phyloP scores from a whole-genome alignment of 2,888 invertebrate species.

The Mimachlamys varia region DNA sequence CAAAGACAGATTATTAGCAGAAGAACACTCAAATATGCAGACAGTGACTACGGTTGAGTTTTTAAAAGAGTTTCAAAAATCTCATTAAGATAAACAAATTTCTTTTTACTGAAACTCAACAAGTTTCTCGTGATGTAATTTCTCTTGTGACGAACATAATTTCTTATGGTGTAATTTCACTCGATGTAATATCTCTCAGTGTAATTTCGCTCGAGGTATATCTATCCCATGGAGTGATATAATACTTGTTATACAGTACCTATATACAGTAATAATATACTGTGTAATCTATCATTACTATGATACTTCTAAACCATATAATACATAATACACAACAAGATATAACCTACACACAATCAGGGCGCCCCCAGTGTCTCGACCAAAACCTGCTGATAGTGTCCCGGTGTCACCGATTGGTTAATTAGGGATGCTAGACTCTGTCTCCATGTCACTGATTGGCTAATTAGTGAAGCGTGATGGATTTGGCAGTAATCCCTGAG shows the following conservation, averaged over 20 bases:
- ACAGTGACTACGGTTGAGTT: too few species aligned
- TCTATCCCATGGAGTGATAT: neutral
- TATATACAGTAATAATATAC: neutral
- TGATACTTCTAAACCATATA: neutral
- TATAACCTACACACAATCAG: neutral
- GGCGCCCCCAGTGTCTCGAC: neutral
- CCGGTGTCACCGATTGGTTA: slow-evolving; percentile 22
- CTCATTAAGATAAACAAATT: too few species aligned
- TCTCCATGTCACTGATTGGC: slow-evolving; percentile 34
- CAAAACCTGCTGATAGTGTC: neutral
- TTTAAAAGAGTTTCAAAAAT: too few species aligned
- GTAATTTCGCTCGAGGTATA: neutral
- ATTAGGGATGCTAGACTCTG: slow-evolving; percentile 5
- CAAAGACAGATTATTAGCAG: too few species aligned
- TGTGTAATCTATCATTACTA: neutral
- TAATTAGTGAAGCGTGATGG: slow-evolving; percentile 26
- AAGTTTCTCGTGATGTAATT: too few species aligned
- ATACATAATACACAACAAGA: neutral
- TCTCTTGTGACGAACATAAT: too few species aligned
- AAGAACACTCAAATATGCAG: too few species aligned
- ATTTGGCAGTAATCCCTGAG: neutral
- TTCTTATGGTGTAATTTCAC: too few species aligned
- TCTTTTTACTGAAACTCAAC: too few species aligned
- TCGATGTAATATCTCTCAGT: too few species aligned
- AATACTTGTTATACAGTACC: neutral